Conservation (phyloP, 2,888 invertebrate species). For the Polia nebulosa region DNA sequence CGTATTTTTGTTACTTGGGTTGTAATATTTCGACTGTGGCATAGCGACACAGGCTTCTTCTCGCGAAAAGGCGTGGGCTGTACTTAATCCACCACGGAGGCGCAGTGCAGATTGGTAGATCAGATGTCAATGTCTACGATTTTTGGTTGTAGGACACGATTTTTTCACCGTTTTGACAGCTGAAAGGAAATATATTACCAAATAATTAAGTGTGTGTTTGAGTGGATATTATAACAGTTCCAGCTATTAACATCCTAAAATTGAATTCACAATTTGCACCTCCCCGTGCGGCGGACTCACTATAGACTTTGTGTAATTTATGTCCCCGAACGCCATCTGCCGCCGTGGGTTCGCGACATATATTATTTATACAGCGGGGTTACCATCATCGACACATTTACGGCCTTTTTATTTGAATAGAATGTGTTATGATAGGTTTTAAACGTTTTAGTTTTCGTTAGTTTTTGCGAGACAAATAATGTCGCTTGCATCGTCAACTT, state of each 20-base stretch:
- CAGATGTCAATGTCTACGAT: neutral
- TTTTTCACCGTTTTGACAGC: neutral
- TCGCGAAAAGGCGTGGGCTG: neutral
- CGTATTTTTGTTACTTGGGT: too few species aligned
- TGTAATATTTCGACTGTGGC: too few species aligned
- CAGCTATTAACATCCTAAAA: slow-evolving; percentile 15
- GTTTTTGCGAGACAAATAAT: neutral
- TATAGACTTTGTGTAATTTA: slow-evolving; percentile 56
- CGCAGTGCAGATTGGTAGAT: neutral
- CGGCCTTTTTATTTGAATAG: slow-evolving; percentile 24
- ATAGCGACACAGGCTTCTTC: neutral
- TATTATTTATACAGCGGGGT: slow-evolving; percentile 52
- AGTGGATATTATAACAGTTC: slow-evolving; percentile 6
- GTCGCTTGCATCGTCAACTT: neutral
- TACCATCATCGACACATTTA: slow-evolving; percentile 31
- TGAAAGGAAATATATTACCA: neutral
- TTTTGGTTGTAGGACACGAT: neutral
- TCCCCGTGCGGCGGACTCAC: slow-evolving; percentile 28
- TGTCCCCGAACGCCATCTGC: slow-evolving; percentile 55
- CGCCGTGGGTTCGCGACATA: slow-evolving; percentile 38
- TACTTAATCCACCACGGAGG: neutral
- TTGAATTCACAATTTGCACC: slow-evolving; percentile 33
- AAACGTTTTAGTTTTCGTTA: neutral
- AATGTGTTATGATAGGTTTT: slow-evolving; percentile 13
- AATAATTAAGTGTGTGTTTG: neutral